Evolutionary conservation across 1,140 invertebrate species (phyloP), one percentile per base, ranked within the genome.

Genomic region (Drosophila biarmipes): DNA sequence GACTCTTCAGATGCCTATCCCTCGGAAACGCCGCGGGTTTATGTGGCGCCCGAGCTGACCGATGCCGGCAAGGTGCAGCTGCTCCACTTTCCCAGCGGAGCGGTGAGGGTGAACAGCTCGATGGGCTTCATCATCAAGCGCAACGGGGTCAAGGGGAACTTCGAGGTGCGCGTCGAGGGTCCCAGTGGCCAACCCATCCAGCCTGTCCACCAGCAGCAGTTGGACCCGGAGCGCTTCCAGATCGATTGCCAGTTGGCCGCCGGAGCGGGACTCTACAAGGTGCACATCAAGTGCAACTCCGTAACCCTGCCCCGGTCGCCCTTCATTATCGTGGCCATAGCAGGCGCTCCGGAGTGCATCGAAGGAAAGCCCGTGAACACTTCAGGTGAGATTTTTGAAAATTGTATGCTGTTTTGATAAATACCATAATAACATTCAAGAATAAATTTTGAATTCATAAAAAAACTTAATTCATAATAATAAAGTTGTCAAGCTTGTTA

Each of bases 231-330:
- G 92, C 94, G 95, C 62, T 95, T 95, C 69, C 95, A 96, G 37
- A 95, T 98, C 17, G 93, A 97, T 56, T 98, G 98, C 87, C 95
- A 97, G 91, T 95, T 97, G 1, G 93, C 94, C 43, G 93, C 95
- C 40, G 94, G 98, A 89, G 97, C 97, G 81, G 97, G 97, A n/a
- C 94, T 97, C 27, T 97, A 98, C 91, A 95, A 96, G 82, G 95
- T 98, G 37, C 96, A 98, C 84, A 93, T 97, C 8, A 96, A 96
- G 80, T 97, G 96, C 92, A 97, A 98, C 91, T 96, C 96, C 6
- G 96, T 97, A 52, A 96, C 97, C 91, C 97, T 98, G 92, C 95
- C 96, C 37, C 96, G 94, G 31, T 97, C 96, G 62, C 97, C 97
- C 0, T 97, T 95, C 92, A 94, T 96, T 43, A 94, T 98, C 14